Evolutionary conservation across 2,888 invertebrate species (phyloP).

Genomic region (Ceratothoa steindachneri): DNA sequence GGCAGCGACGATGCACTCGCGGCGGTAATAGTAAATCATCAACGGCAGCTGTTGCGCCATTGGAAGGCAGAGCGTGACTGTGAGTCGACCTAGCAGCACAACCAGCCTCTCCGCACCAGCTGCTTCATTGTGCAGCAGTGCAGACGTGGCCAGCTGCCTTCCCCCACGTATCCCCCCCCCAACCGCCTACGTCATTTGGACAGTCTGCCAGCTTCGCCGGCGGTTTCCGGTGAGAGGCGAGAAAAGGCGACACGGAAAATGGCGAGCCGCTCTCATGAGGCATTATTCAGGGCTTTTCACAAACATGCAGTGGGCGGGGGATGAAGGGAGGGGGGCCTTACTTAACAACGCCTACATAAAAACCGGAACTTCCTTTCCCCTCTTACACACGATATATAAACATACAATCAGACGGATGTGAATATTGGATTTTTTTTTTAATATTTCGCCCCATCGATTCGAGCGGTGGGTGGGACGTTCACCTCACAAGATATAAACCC

Average conservation of each 20-base stretch:
- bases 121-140: constrained; percentile 13
- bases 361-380: too few species aligned
- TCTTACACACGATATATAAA: too few species aligned
- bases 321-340: too few species aligned
- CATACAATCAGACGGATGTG: too few species aligned
- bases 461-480: too few species aligned
- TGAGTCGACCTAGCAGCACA: constrained; percentile 2
- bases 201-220: constrained; percentile 11
- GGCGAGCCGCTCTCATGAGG: too few species aligned
- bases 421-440: too few species aligned
- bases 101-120: constrained; percentile 10
- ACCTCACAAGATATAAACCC: too few species aligned
- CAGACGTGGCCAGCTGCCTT: constrained; percentile 3
- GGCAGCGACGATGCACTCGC: background rate
- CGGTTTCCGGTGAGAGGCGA: background rate
- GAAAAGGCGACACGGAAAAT: background rate
- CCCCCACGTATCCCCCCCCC: background rate
- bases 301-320: too few species aligned
- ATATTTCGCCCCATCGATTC: too few species aligned
- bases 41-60: constrained; percentile 1
- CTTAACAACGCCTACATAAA: too few species aligned
- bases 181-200: background rate
- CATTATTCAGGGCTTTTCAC: too few species aligned
- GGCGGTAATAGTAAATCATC: background rate
- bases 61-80: constrained; percentile 10